Base-by-base conservation (phyloP, 2,113 vertebrate species). In the Noctilio leporinus region DNA sequence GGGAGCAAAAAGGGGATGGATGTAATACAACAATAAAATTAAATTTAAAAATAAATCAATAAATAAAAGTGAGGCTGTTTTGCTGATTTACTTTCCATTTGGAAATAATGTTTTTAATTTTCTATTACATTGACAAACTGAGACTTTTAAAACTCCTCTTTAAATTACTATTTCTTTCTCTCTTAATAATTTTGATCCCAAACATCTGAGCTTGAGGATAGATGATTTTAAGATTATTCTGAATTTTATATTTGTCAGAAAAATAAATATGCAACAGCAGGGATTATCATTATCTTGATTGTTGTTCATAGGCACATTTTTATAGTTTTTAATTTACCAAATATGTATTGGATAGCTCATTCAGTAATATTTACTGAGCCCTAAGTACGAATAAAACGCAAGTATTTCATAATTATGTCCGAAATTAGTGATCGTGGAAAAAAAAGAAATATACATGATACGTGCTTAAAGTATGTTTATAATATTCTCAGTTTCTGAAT, bases 31-130 rank as follows among this genome's bases (percentile, higher is more conserved):
- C n/a, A n/a, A n/a, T n/a, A n/a, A n/a, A n/a, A n/a, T n/a, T n/a
- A n/a, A n/a, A n/a, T n/a, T n/a, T n/a, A n/a, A n/a, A n/a, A n/a
- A n/a, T n/a, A n/a, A n/a, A n/a, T n/a, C n/a, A n/a, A n/a, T n/a
- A n/a, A n/a, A n/a, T n/a, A 73, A 84, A 94, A 2, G 80, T 96
- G 97, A 94, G 89, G 96, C 98, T 95, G 95, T 98, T 98, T 98
- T 98, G 93, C 78, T 92, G 94, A 97, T 97, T 97, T 35, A 93
- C 80, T 97, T 91, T 89, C n/a, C n/a, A 89, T 45, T 83, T 24
- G 30, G 62, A 93, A 67, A 69, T 86, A 81, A 88, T 64, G n/a
- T 88, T 64, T 77, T 77, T 22, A 78, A 84, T 83, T 86, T 96
- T 19, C n/a, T 80, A 4, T 84, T 81, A 83, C 19, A 35, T 92